Percentiles rank a stretch among this genome's conserved stretches.
These are phyloP conservation scores for Psephotus haematonotus DNA, from an alignment of 2,113 vertebrate species.

Conservation along the genomic window DNA sequence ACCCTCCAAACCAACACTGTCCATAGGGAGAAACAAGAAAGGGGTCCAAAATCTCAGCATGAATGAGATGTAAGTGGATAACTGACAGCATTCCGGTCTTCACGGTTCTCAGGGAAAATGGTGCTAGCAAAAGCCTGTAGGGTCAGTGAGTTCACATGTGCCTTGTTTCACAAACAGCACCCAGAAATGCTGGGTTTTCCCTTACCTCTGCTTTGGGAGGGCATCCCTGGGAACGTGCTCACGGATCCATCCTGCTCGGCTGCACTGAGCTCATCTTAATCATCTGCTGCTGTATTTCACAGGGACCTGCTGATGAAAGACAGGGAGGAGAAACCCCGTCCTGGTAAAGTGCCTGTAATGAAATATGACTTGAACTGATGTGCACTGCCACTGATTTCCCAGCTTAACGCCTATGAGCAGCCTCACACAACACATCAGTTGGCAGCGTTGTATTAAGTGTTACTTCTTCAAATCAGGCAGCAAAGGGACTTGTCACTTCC, in stretches of 20 bases:
- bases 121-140: not conserved
- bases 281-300: rapidly evolving
- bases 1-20: too few species aligned
- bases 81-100: not conserved
- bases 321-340: not conserved
- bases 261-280: not conserved
- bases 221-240: not conserved
- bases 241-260: not conserved
- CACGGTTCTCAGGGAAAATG: not conserved
- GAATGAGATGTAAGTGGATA: not conserved
- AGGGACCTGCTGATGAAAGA: not conserved
- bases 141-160: not conserved
- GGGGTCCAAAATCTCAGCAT: not conserved
- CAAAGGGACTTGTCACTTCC: not conserved
- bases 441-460: not conserved
- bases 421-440: not conserved
- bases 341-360: not conserved
- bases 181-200: not conserved
- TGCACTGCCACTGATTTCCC: not conserved
- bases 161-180: not conserved
- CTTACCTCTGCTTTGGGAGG: not conserved
- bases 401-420: not conserved
- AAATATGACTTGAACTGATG: not conserved
- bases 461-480: not conserved
- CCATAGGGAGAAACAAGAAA: not conserved